These are phyloP conservation scores for Helobdella robusta DNA, from an alignment of 2,888 invertebrate genomes.

Conservation along the genomic window DNA sequence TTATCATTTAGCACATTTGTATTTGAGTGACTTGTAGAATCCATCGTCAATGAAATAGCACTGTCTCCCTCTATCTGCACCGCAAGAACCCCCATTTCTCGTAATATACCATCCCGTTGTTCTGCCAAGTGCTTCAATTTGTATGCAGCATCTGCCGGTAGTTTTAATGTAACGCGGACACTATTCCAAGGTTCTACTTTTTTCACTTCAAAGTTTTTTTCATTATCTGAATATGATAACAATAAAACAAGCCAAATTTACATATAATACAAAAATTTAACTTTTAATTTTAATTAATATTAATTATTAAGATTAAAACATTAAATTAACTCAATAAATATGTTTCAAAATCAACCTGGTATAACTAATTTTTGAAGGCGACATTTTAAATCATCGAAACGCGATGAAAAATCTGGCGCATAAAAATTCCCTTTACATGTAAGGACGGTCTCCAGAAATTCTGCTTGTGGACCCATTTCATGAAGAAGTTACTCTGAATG, in stretches of 20 bases:
- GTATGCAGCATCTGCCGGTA: conserved; percentile 87
- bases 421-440: conserved; percentile 82
- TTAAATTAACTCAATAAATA: not conserved
- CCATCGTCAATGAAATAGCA: conserved; percentile 58
- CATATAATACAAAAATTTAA: not conserved
- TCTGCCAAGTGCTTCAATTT: conserved; percentile 81
- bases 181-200: conserved; percentile 96
- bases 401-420: conserved; percentile 74
- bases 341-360: conserved; percentile 57
- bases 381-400: conserved; percentile 67
- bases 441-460: conserved; percentile 67
- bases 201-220: conserved; percentile 62
- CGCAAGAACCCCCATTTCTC: conserved; percentile 83
- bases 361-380: conserved; percentile 69
- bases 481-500: conserved; percentile 22
- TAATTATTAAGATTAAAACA: not conserved
- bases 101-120: conserved; percentile 71
- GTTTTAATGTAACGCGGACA: conserved; percentile 90
- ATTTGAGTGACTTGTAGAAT: too few species aligned
- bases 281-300: too few species aligned
- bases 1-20: too few species aligned
- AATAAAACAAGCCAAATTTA: not conserved
- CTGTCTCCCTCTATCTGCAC: conserved; percentile 68
- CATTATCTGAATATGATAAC: conserved; percentile 9
- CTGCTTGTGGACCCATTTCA: conserved; percentile 41